Evolutionary conservation across 2,797 vertebrate genomes (phyloP).

Genomic region (Podarcis siculus): DNA sequence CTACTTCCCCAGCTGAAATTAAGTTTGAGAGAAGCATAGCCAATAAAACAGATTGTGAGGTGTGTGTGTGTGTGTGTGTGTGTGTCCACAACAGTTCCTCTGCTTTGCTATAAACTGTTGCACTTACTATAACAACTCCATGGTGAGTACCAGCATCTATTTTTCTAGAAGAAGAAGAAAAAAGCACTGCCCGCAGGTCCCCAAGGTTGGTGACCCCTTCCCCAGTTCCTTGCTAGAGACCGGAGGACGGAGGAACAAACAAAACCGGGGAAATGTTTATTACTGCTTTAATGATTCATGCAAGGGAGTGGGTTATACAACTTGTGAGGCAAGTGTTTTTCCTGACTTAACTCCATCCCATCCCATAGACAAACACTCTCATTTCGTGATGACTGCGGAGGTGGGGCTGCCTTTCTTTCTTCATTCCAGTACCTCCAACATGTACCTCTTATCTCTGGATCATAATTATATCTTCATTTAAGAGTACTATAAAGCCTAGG

Average conservation of each 20-base stretch:
- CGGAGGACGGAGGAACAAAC: neutral
- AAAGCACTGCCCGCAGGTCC: no score
- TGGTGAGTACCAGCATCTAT: no score
- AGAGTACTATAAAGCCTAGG: conserved; percentile 60
- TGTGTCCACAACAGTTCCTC: no score
- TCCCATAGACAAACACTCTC: conserved; percentile 26
- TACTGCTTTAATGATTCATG: neutral
- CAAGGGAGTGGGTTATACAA: neutral
- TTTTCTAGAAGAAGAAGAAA: no score
- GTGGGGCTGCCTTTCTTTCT: conserved; percentile 41
- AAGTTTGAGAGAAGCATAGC: no score
- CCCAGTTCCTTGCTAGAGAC: neutral
- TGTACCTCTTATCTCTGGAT: conserved; percentile 59
- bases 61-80: no score
- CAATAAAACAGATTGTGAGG: no score
- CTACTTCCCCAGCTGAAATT: no score
- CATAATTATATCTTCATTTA: conserved; percentile 63
- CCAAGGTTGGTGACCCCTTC: no score
- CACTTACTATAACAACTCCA: no score
- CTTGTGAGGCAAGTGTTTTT: neutral
- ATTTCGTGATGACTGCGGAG: conserved; percentile 23
- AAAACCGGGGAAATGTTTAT: neutral
- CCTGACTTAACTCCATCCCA: accelerated
- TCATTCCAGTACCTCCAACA: conserved; percentile 58
- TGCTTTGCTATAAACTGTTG: no score